phyloP scores from a whole-genome alignment of 2,797 vertebrate genomes.

The Myotis findleyi region DNA sequence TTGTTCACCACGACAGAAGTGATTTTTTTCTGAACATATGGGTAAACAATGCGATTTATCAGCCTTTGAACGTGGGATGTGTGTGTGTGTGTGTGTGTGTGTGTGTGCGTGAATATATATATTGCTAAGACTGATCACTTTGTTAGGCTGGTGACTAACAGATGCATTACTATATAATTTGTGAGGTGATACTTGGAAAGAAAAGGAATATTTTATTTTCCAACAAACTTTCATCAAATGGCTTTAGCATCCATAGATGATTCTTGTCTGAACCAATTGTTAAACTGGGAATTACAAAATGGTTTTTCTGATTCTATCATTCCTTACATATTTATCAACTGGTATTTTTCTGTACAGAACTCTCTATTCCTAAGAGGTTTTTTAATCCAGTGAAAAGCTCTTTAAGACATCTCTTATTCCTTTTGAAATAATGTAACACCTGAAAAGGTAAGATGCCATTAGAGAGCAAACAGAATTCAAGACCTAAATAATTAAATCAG shows the following conservation, averaged over 20 bases:
- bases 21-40: too few relatives aligned
- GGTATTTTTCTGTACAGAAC: background rate
- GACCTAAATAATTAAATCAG: constrained; percentile 24
- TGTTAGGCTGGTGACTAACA: constrained; percentile 3
- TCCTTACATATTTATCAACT: background rate
- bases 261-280: background rate
- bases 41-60: too few relatives aligned
- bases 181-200: background rate
- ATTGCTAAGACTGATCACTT: background rate
- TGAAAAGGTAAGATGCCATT: background rate
- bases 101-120: too few relatives aligned
- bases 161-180: background rate
- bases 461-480: background rate
- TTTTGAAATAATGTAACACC: constrained; percentile 27
- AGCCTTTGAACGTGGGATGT: too few relatives aligned
- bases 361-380: too few relatives aligned
- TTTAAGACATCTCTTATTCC: background rate
- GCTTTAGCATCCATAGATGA: background rate
- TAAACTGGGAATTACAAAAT: background rate
- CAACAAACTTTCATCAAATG: background rate
- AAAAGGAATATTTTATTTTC: background rate
- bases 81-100: too few relatives aligned
- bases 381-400: background rate
- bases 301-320: background rate
- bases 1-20: too few relatives aligned